A percentile compares a stretch with the other conserved stretches of the same genome.
These are phyloP conservation scores for Alauda arvensis DNA, from an alignment of 2,797 vertebrate species.

Conservation along the genomic window DNA sequence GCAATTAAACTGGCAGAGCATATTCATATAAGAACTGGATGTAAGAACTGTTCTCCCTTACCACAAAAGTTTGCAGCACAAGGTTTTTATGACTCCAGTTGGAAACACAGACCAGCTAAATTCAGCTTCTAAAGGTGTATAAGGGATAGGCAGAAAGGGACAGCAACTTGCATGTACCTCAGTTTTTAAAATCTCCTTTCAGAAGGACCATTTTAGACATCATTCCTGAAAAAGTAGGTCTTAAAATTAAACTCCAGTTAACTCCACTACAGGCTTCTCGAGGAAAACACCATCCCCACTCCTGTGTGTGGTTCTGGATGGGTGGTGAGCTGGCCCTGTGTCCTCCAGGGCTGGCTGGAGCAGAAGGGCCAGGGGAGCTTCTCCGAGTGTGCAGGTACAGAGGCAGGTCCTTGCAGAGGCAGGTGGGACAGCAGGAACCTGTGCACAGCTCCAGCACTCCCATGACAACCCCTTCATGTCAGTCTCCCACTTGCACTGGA, in stretches of 20 bases:
- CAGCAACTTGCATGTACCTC: background rate
- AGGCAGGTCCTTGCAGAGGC: background rate
- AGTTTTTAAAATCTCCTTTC: background rate
- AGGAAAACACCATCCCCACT: no score
- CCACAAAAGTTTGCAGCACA: background rate
- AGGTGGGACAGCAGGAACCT: rapidly evolving
- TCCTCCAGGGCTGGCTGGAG: background rate
- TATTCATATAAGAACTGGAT: background rate
- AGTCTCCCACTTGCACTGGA: rapidly evolving
- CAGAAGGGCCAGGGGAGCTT: background rate
- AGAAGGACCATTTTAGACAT: background rate
- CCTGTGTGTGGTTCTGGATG: background rate
- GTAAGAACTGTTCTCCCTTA: background rate
- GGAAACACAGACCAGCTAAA: background rate
- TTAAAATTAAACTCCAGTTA: background rate
- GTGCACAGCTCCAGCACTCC: background rate
- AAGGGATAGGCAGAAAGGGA: background rate
- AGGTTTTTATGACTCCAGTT: background rate
- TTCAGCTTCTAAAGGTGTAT: background rate
- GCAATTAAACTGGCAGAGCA: background rate
- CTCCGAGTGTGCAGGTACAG: rapidly evolving
- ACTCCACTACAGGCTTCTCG: background rate
- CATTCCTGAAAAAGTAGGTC: background rate
- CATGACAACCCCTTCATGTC: background rate
- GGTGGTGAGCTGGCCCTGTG: background rate